Evolutionary conservation across 2,888 invertebrate genomes (phyloP), one percentile per base, ranked within the genome.

Genomic region (Heteromyza rotundicornis): DNA sequence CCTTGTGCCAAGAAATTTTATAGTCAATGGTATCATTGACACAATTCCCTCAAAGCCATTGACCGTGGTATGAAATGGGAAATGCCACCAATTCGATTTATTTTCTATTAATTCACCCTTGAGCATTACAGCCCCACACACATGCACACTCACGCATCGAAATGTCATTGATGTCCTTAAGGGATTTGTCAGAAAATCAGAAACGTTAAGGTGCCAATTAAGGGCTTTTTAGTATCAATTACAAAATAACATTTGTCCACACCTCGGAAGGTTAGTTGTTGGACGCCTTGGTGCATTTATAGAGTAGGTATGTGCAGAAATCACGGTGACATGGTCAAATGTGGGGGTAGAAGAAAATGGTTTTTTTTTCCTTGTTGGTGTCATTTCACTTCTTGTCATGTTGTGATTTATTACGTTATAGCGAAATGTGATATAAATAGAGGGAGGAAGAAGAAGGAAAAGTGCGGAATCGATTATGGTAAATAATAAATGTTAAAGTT

Each of bases 211-310:
- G 78, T 81, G 80, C 80, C 82, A 81, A 81, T 81, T 81, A 81
- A 80, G 80, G 80, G 80, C 80, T 82, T 82, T 82, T 82, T 80
- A 82, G 81, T 82, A 82, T 82, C 82, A 82, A 82, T 82, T 82
- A 82, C 82, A 80, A 80, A 72, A 73, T 76, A 76, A 76, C 79
- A 80, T 80, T 77, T 75, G 74, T 74, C 74, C 73, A 68, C 75
- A 74, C 74, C 74, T 74, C 74, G 68, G 65, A n/a, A n/a, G 62
- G 62, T 58, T 60, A 47, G 52, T n/a, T 54, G 35, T 47, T 35
- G 36, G 50, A 27, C 32, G 44, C 40, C 14, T 27, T 5, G n/a
- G 54, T 22, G 47, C 32, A 49, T 47, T 47, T 14, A 22, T 16
- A 14, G 57, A 2, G 47, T 40, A 16, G 51, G 59, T 57, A 53